phyloP scores from a whole-genome alignment of 37 sponge, comb jelly and placozoan genomes.

The Amphimedon queenslandica region DNA sequence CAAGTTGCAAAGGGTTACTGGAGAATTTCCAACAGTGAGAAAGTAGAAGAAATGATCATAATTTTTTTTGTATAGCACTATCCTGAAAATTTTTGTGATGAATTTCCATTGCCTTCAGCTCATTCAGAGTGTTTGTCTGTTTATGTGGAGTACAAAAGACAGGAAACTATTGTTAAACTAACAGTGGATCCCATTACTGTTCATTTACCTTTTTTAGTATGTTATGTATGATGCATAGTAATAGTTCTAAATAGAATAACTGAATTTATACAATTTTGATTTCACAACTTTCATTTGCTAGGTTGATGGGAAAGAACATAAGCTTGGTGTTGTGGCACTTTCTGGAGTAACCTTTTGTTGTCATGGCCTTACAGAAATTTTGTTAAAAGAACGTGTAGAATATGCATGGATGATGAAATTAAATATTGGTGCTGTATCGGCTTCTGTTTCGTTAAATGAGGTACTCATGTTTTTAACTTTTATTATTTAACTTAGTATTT shows the following conservation, averaged over 20 bases:
- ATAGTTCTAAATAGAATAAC: not conserved
- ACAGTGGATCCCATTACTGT: constrained; percentile 41
- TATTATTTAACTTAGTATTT: too few species aligned
- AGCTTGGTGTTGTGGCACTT: constrained; percentile 35
- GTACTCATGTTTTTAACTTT: constrained; percentile 4
- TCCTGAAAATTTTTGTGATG: constrained; percentile 11
- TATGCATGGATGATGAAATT: constrained; percentile 77
- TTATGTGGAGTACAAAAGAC: constrained; percentile 17
- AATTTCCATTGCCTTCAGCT: constrained; percentile 42
- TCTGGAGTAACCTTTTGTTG: constrained; percentile 30
- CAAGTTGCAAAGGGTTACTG: constrained; percentile 49
- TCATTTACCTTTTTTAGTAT: constrained; percentile 39
- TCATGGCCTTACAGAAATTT: constrained; percentile 63
- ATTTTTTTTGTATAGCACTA: constrained; percentile 18
- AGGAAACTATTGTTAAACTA: constrained; percentile 39
- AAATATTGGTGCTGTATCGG: constrained; percentile 23
- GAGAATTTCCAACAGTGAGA: constrained; percentile 69
- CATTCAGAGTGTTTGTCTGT: constrained; percentile 22
- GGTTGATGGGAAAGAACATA: not conserved
- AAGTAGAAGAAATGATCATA: not conserved
- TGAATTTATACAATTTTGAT: not conserved
- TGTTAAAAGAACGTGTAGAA: constrained; percentile 69
- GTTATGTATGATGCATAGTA: not conserved
- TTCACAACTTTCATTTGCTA: not conserved
- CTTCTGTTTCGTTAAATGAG: constrained; percentile 36